Percentiles rank a stretch among this genome's conserved stretches.
phyloP scores from a whole-genome alignment of 2,888 invertebrate genomes.

The Nomada fucata region DNA sequence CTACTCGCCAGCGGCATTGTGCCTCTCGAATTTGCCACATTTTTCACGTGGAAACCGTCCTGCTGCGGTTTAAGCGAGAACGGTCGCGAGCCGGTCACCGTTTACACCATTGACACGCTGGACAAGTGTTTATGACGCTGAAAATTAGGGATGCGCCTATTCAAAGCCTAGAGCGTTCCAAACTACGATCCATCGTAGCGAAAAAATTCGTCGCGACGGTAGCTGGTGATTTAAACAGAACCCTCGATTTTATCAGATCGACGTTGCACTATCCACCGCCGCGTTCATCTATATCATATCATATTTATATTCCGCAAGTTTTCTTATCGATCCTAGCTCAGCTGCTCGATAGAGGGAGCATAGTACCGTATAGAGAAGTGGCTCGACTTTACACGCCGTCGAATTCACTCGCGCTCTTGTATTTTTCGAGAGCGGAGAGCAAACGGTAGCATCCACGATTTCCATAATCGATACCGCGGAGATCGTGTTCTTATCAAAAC shows the following conservation, averaged over 20 bases:
- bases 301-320: too few relatives aligned
- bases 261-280: constrained; percentile 20
- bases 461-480: constrained; percentile 68
- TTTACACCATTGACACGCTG: too few relatives aligned
- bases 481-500: constrained; percentile 30
- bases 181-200: neutral
- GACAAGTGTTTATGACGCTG: too few relatives aligned
- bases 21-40: neutral
- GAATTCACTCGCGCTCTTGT: constrained; percentile 33
- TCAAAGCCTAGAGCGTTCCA: constrained; percentile 3
- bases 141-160: neutral
- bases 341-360: neutral
- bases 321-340: too few relatives aligned
- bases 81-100: neutral
- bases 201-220: neutral
- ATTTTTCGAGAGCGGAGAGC: constrained; percentile 42
- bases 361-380: constrained; percentile 8
- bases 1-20: neutral
- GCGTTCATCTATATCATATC: constrained; percentile 25
- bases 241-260: constrained; percentile 27
- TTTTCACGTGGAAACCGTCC: neutral
- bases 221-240: constrained; percentile 25
- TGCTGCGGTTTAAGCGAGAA: neutral
- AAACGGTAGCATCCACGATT: constrained; percentile 54
- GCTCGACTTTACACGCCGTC: constrained; percentile 44